Evolutionary conservation across 1,140 invertebrate species (phyloP).

Genomic region (Anagrus nilaparvatae): DNA sequence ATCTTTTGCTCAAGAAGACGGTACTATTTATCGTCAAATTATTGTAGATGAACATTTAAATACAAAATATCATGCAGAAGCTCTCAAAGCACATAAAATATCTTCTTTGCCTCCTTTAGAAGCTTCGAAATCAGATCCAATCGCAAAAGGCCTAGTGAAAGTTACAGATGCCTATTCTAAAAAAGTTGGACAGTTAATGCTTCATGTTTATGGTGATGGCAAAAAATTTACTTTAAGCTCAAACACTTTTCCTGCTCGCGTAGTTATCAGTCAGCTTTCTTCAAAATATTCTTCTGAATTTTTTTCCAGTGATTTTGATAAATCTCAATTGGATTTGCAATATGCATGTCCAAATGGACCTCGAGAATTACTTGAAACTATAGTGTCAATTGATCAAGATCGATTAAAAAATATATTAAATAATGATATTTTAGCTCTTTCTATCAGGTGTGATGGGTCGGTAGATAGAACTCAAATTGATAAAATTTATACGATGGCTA

Average conservation of each 20-base stretch:
- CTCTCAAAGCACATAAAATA: too few species aligned
- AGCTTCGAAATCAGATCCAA: too few species aligned
- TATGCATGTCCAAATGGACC: background rate
- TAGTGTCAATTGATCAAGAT: background rate
- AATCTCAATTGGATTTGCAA: background rate
- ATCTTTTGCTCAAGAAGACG: too few species aligned
- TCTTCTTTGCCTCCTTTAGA: too few species aligned
- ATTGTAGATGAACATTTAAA: too few species aligned
- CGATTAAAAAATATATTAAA: background rate
- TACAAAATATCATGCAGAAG: too few species aligned
- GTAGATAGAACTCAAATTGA: slow-evolving; percentile 1
- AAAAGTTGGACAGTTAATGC: background rate
- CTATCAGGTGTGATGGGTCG: background rate
- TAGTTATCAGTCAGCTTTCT: background rate
- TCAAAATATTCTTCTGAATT: background rate
- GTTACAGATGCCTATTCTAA: too few species aligned
- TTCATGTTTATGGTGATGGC: background rate
- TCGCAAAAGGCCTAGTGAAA: too few species aligned
- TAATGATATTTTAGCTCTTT: background rate
- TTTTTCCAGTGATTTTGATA: background rate
- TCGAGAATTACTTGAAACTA: background rate
- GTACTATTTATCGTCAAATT: too few species aligned
- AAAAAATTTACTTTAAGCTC: background rate
- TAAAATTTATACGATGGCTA: background rate
- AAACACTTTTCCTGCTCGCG: background rate